Base-by-base conservation (phyloP, 2,797 vertebrate species). In the Intellagama lesueurii region DNA sequence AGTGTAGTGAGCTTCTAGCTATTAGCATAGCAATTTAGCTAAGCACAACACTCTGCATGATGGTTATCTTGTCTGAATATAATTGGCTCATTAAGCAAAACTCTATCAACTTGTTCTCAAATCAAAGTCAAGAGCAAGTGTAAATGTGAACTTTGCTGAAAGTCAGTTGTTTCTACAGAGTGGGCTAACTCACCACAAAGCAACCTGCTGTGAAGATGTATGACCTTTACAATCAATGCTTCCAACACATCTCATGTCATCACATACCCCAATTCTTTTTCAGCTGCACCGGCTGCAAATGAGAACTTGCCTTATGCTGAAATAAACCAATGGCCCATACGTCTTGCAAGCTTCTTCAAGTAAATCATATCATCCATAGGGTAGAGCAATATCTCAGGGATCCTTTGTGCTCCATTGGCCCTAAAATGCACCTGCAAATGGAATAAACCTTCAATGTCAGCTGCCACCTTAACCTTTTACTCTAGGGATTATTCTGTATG, bases 71-170 rank as follows among this genome's bases (percentile, higher is more conserved):
- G 78, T 70, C 60, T 90, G 91, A 92, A 92, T 85, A 60, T 90
- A 94, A 92, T 90, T 93, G 94, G 14, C 78, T 94, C 73, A 93
- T 90, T 94, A 95, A 93, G 86, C 60, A 94, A 90, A 93, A 81
- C n/a, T 84, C 88, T 94, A 95, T 93, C 89, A 92, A 88, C 73
- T 86, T 92, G 11, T 91, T 94, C 91, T 89, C 82, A 44, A 88
- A 92, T 69, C 47, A n/a, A 87, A 89, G 75, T 89, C 86, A 89
- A 92, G 56, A 90, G 88, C 56, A 87, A n/a, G 79, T 64, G n/a
- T 26, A 95, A 92, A 91, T 87, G n/a, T 0, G 87, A 93, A 77
- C 72, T 83, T 87, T 93, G 89, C 66, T 5, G 82, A 52, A 87
- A 49, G 85, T 28, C 80, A 90, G 69, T 5, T 70, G 80, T 78